Percentiles rank a stretch among this genome's conserved stretches.
Evolutionary conservation across 2,113 vertebrate genomes (phyloP).

Genomic region (Sapayoa aenigma): DNA sequence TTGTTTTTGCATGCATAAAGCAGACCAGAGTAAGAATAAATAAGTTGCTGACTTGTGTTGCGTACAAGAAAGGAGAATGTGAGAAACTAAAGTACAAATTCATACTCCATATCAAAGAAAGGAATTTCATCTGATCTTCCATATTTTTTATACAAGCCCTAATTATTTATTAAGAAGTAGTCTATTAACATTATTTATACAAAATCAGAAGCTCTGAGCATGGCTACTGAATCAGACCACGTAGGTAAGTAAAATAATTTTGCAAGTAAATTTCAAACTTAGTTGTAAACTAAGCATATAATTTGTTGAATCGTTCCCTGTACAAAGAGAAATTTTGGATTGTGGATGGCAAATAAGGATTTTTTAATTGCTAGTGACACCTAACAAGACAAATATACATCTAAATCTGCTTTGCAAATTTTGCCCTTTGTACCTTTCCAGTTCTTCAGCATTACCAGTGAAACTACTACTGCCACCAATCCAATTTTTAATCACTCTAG

Average conservation of each 20-base stretch:
- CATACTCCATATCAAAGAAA: background rate
- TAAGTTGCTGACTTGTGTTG: background rate
- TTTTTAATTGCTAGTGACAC: background rate
- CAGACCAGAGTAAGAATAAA: background rate
- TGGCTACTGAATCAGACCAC: background rate
- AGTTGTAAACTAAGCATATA: background rate
- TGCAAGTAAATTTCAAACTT: background rate
- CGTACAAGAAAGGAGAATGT: background rate
- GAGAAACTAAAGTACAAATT: background rate
- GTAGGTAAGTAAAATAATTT: background rate
- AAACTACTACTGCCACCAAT: background rate
- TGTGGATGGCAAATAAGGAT: background rate
- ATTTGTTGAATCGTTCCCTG: background rate
- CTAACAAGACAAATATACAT: background rate
- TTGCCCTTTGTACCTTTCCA: background rate
- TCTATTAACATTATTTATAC: background rate
- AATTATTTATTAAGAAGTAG: background rate
- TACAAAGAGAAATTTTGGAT: background rate
- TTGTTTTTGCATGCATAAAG: background rate
- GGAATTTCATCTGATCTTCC: background rate
- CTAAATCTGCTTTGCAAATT: background rate
- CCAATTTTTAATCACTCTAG: conserved; percentile 24
- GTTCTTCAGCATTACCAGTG: background rate
- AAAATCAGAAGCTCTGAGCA: background rate
- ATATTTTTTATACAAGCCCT: background rate